Evolutionary conservation across 2,113 vertebrate genomes (phyloP), one percentile per base, ranked within the genome.

Genomic region (Perccottus glenii): DNA sequence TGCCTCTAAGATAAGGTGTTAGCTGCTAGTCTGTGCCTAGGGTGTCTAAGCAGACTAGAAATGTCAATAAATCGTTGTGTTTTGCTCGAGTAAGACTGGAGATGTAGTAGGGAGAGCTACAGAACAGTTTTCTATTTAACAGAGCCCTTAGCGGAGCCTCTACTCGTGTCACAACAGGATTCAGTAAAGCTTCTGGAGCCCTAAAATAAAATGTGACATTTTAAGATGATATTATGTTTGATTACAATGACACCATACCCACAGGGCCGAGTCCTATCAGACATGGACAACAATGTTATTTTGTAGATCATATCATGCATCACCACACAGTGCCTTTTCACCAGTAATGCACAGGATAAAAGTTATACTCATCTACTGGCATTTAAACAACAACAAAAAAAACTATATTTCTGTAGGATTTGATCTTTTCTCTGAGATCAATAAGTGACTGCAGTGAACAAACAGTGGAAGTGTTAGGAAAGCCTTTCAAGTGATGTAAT

Each of bases 21-120:
- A 72, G 68, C 38, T 75, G 76, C 73, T 78, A 64, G 71, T 73
- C 65, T 80, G 70, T 74, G 81, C 76, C 47, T 47, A 73, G 74
- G 74, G 81, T 70, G 81, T 74, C 73, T 82, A 71, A 63, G 73
- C 79, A 67, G 74, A 85, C 77, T 70, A 56, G 78, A 88, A 88
- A 89, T 87, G 88, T 88, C 88, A 89, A 91, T 89, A 90, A 88
- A 89, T 89, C 82, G 71, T 81, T 85, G 83, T 68, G 79, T 79
- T 87, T 83, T 65, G 77, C 82, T 85, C 38, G 67, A 77, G 77
- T 77, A 77, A 77, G 78, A 11, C 70, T 33, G n/a, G 36, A 76
- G 78, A 84, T 77, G 76, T 83, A 77, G 77, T 43, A 9, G 58
- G 64, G 82, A 83, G 67, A 82, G 70, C 36, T 77, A 79, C 77